Evolutionary conservation across 1,140 invertebrate species (phyloP).

Genomic region (Muscidifurax raptorellus): DNA sequence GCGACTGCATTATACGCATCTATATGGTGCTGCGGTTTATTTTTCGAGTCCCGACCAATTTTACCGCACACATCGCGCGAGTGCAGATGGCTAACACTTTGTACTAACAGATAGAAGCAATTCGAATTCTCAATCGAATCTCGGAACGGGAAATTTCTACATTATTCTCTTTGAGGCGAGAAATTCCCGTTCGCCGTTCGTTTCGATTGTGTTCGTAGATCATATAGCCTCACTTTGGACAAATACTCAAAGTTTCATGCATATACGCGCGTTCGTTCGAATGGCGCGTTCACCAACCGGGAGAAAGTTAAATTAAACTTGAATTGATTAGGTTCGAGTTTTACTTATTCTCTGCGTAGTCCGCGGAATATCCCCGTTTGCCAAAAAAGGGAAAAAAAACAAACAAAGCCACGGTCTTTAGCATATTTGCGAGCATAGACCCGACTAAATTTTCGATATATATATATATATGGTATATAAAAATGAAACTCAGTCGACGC

Average conservation of each 20-base stretch:
- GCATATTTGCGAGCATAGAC: neutral
- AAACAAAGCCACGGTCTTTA: neutral
- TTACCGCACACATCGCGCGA: neutral
- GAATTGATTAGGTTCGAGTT: neutral
- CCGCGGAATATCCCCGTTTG: too few species aligned
- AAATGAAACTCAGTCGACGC: slow-evolving; percentile 23
- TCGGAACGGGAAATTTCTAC: neutral
- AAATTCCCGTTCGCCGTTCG: neutral
- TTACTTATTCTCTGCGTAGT: too few species aligned
- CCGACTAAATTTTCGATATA: neutral
- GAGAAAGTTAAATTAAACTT: neutral
- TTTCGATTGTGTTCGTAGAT: neutral
- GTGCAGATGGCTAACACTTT: neutral
- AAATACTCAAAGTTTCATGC: neutral
- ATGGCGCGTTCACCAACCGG: too few species aligned
- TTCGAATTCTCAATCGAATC: neutral
- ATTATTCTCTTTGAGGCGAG: neutral
- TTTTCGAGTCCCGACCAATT: neutral
- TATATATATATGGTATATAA: neutral
- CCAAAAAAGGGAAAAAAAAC: neutral
- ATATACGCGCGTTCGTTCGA: neutral
- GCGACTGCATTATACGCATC: neutral
- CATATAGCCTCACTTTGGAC: neutral
- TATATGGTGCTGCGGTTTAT: neutral
- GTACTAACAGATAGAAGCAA: neutral